These are phyloP conservation scores for Umimayanthus chanpuru DNA, from an alignment of 92 coral and sea anemone species.

Conservation along the genomic window DNA sequence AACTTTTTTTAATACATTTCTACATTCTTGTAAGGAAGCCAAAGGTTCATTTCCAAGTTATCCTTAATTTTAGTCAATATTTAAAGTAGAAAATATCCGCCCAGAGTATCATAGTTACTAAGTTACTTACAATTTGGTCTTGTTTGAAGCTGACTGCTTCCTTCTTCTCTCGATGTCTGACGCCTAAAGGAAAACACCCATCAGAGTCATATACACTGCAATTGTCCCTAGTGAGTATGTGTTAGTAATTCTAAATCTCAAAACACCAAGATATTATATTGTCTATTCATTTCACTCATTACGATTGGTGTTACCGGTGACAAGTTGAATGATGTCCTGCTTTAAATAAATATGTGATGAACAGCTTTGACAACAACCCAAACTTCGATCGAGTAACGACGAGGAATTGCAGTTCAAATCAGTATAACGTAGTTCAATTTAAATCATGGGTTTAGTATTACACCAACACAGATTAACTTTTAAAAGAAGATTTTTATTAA, in stretches of 20 bases:
- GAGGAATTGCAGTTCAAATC: neutral
- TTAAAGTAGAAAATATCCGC: neutral
- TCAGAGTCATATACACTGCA: neutral
- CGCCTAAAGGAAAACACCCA: slow-evolving; percentile 16
- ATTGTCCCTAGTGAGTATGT: neutral
- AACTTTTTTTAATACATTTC: too few relatives aligned
- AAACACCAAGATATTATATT: neutral
- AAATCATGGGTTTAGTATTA: neutral
- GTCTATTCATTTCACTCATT: too few relatives aligned
- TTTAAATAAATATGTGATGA: neutral
- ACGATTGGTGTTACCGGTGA: neutral
- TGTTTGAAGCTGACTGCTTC: slow-evolving; percentile 35
- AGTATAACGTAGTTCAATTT: neutral
- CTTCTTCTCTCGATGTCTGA: slow-evolving; percentile 42
- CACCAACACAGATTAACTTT: too few relatives aligned
- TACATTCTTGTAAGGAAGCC: too few relatives aligned
- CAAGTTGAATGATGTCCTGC: neutral
- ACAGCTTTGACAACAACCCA: neutral
- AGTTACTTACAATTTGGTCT: slow-evolving; percentile 24
- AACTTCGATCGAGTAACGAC: neutral
- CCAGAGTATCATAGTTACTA: neutral
- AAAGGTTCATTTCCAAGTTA: too few relatives aligned
- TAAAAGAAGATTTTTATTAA: too few relatives aligned
- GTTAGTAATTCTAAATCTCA: too few relatives aligned
- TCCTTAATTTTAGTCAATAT: too few relatives aligned